Base-by-base conservation (phyloP, 2,888 invertebrate genomes). In the Dasypogon diadema region DNA sequence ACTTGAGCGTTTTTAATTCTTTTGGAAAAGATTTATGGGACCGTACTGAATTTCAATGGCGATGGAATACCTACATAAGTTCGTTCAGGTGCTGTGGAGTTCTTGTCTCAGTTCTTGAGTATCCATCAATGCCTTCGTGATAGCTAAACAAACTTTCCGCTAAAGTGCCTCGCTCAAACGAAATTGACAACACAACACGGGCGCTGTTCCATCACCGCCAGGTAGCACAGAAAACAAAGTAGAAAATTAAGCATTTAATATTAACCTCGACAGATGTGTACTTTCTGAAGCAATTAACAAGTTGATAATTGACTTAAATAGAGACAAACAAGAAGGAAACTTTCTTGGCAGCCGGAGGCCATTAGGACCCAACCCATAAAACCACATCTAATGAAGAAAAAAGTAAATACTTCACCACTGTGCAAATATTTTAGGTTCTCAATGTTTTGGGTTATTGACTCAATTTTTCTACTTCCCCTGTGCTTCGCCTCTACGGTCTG, bases 271-370 rank as follows among this genome's bases (percentile, higher is more conserved):
- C 46, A 24, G 65, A 65, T 65, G 24, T 48, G 48, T 26, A 46
- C 48, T 10, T 8, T 21, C 16, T n/a, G 65, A 12, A 16, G 46
- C 26, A 65, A 48, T 65, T 65, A 65, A 65, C 24, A 48, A 65
- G 37, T 65, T 65, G 42, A 24, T 65, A 65, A 65, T 65, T 65
- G 65, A 65, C 65, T 65, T 65, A 46, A 48, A 48, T 65, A 24
- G 65, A 65, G 48, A 65, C 65, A 65, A 65, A 48, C 48, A 48
- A 42, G 42, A 22, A 42, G 46, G 26, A 65, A 65, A 48, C 22
- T 48, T 42, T 14, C 24, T 26, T 48, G 10, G 65, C 16, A 10
- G 65, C 16, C 16, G 37, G 8, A 21, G 18, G 21, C 65, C 48
- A 48, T 65, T 46, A 48, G 65, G 26, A 10, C 12, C 65, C 18